Evolutionary conservation across 2,797 vertebrate genomes (phyloP).

Genomic region (Alectoris magna): DNA sequence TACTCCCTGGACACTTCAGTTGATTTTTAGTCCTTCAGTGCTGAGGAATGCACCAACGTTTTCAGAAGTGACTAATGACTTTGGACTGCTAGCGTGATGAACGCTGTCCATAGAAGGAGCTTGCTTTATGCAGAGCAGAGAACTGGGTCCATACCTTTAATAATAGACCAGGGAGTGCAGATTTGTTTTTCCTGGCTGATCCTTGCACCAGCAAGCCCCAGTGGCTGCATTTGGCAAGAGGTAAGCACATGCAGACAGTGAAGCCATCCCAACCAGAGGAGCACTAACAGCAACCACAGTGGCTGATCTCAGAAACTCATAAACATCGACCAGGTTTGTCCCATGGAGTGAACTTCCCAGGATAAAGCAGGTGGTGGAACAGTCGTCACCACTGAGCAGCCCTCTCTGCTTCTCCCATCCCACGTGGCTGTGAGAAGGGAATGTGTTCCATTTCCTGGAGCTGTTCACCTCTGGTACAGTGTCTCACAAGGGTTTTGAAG

Average conservation of each 20-base stretch:
- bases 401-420: neutral
- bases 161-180: neutral
- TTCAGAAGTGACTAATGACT: neutral
- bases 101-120: neutral
- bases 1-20: neutral
- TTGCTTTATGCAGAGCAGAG: neutral
- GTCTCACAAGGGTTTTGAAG: neutral
- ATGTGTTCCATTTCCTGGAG: neutral
- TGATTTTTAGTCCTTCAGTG: neutral
- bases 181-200: neutral
- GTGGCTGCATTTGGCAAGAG: neutral
- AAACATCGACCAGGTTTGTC: neutral
- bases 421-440: neutral
- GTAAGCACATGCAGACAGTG: neutral
- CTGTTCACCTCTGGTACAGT: neutral
- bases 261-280: neutral
- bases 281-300: neutral
- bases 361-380: neutral
- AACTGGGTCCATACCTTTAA: fast-evolving
- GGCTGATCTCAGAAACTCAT: neutral
- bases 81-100: neutral
- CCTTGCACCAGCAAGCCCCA: neutral
- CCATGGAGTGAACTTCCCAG: neutral
- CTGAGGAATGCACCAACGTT: fast-evolving
- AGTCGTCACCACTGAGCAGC: neutral